Conservation (phyloP, 2,113 vertebrate species). For the Phaethon lepturus region DNA sequence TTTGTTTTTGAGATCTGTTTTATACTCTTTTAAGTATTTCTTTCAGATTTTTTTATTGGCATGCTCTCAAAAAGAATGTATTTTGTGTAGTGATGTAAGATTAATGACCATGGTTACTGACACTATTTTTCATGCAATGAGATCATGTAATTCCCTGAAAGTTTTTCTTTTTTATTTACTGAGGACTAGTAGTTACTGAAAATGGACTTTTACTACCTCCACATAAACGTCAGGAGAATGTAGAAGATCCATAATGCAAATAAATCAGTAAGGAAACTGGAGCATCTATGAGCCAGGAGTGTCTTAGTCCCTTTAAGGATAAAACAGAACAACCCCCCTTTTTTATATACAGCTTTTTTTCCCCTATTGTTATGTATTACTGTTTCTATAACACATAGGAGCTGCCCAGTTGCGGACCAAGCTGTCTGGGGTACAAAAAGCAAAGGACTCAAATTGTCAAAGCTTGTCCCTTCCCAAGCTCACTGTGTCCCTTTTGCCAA, state of each 20-base stretch:
- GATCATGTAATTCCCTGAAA: not conserved
- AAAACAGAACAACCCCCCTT: not conserved
- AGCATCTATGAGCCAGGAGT: not conserved
- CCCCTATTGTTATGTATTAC: not conserved
- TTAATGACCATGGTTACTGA: not conserved
- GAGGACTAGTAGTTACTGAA: not conserved
- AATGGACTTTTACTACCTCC: not conserved
- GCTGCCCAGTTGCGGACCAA: not conserved
- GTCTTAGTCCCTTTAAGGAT: not conserved
- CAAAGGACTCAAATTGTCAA: not conserved
- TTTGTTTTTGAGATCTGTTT: not conserved
- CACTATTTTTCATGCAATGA: not conserved
- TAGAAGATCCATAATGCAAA: not conserved
- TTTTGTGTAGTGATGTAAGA: not conserved
- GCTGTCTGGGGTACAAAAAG: not conserved
- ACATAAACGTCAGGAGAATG: not conserved
- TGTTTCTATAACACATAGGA: not conserved
- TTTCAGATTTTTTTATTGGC: not conserved
- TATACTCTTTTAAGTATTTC: not conserved
- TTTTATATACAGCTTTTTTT: not conserved
- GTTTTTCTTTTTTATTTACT: conserved; percentile 18
- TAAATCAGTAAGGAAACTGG: not conserved
- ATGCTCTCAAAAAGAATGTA: not conserved
- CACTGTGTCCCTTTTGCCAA: not conserved
- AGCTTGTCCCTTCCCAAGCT: not conserved